phyloP scores from a whole-genome alignment of 2,888 invertebrate species.

The Phanerotoma sp. region DNA sequence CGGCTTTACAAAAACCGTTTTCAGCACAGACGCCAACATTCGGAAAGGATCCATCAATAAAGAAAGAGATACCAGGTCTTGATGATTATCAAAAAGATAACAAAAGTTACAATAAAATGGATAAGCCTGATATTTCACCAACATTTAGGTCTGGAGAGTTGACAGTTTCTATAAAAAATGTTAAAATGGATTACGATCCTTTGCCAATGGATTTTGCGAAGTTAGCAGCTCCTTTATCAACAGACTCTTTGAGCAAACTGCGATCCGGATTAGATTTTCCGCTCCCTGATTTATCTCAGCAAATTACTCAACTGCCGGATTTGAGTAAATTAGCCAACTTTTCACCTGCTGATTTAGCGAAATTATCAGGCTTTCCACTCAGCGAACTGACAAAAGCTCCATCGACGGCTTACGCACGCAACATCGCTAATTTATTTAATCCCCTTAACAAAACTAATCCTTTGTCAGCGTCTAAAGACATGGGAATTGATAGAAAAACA shows the following conservation, averaged over 20 bases:
- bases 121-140: slow-evolving; percentile 46
- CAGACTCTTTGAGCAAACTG: slow-evolving; percentile 42
- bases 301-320: slow-evolving; percentile 52
- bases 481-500: slow-evolving; percentile 34
- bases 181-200: slow-evolving; percentile 51
- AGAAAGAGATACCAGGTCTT: slow-evolving; percentile 41
- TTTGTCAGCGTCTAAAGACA: slow-evolving; percentile 33
- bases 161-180: slow-evolving; percentile 52
- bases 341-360: slow-evolving; percentile 51
- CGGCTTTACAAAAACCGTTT: slow-evolving; percentile 50
- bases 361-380: slow-evolving; percentile 51
- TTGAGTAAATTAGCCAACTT: slow-evolving; percentile 51
- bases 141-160: slow-evolving; percentile 53
- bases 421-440: slow-evolving; percentile 53
- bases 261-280: slow-evolving; percentile 47
- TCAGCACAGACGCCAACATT: slow-evolving; percentile 45
- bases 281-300: slow-evolving; percentile 50
- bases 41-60: slow-evolving; percentile 38
- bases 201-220: slow-evolving; percentile 48
- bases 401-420: slow-evolving; percentile 50
- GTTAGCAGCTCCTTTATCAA: slow-evolving; percentile 38
- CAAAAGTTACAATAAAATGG: slow-evolving; percentile 21
- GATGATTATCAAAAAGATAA: slow-evolving; percentile 34
- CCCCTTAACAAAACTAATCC: slow-evolving; percentile 46
- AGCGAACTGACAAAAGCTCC: slow-evolving; percentile 52